Conservation (phyloP, 2,113 vertebrate genomes). For the Furnarius figulus region DNA sequence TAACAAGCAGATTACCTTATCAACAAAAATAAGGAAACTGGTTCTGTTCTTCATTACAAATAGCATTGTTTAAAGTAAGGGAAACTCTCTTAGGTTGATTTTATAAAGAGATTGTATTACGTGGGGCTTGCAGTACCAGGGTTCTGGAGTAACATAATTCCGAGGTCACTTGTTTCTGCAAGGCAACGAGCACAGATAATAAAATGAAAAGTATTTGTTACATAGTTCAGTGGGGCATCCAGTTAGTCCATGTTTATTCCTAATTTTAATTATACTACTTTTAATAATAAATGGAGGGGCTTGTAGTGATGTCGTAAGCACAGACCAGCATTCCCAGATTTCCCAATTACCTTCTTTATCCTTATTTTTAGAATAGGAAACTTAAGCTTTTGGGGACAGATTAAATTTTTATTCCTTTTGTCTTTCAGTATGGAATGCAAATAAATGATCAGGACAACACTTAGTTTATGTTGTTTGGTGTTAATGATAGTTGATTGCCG, state of each 20-base stretch:
- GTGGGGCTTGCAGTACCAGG: neutral
- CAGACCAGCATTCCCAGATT: neutral
- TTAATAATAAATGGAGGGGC: neutral
- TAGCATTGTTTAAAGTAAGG: neutral
- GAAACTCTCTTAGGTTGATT: neutral
- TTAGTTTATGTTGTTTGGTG: neutral
- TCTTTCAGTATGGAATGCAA: neutral
- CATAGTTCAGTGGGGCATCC: neutral
- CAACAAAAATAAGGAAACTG: neutral
- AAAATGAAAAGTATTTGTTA: neutral
- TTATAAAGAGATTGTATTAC: neutral
- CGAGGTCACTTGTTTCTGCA: neutral
- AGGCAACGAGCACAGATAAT: neutral
- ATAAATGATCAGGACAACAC: neutral
- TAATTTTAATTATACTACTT: neutral
- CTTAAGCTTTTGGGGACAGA: neutral
- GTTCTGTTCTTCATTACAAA: neutral
- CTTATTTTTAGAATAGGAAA: neutral
- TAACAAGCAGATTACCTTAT: neutral
- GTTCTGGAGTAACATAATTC: neutral
- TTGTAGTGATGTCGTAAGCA: neutral
- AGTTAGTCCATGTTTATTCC: neutral
- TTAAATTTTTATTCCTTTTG: neutral
- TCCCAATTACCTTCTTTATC: neutral
- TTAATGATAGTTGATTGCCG: neutral